These are phyloP conservation scores for Platysteira castanea DNA, from an alignment of 2,113 vertebrate genomes.

Conservation along the genomic window DNA sequence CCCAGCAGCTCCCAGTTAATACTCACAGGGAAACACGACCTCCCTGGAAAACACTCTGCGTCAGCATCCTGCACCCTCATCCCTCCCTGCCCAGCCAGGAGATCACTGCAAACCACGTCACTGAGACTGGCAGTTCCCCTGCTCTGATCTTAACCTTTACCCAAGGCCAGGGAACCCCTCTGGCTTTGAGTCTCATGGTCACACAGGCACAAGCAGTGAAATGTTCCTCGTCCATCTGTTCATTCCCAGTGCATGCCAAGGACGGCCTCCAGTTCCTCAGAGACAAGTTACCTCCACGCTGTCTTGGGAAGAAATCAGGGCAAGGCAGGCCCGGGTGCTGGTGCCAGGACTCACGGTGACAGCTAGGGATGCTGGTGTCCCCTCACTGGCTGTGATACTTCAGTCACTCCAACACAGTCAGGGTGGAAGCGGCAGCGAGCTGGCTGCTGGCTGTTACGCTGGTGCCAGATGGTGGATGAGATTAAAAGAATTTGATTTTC, in stretches of 20 bases:
- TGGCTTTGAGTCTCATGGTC: neutral
- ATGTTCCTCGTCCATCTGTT: neutral
- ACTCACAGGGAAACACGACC: neutral
- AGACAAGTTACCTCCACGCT: accelerated
- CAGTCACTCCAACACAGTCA: accelerated
- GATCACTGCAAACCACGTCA: neutral
- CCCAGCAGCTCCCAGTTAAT: neutral
- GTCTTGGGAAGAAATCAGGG: neutral
- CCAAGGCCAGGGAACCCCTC: neutral
- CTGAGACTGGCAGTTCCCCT: neutral
- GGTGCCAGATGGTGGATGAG: conserved; percentile 72
- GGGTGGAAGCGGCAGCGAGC: neutral
- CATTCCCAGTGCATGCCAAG: neutral
- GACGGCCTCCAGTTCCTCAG: neutral
- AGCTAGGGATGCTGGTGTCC: neutral
- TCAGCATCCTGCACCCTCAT: neutral
- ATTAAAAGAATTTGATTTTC: conserved; percentile 71
- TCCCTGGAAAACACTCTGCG: neutral
- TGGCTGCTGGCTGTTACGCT: neutral
- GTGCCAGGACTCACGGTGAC: neutral
- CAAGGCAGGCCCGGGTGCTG: neutral
- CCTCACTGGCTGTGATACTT: neutral
- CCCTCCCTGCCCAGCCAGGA: neutral
- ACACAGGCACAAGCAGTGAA: neutral
- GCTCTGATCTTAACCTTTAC: neutral